Base-by-base conservation (phyloP, 2,888 invertebrate genomes). In the Abrostola tripartita region DNA sequence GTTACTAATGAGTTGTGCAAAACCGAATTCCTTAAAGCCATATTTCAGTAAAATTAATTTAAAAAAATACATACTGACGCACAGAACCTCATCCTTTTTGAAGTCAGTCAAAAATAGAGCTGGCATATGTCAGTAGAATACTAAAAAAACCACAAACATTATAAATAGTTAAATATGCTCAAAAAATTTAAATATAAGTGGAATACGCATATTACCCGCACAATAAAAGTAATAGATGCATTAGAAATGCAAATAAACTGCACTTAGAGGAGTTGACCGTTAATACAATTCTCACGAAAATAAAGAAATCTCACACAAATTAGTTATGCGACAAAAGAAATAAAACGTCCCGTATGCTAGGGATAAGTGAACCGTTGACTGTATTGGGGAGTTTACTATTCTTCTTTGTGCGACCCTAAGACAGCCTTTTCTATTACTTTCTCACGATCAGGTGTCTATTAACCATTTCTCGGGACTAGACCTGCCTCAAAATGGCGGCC, bases 361-460 rank as follows among this genome's bases (percentile, higher is more conserved):
- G 61, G 66, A 56, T 65, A 54, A 60, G 57, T 50, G 14, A 61
- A 57, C 70, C 68, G 66, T 75, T 76, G 78, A 69, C 73, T 79
- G 86, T 81, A 81, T 80, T 71, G 79, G 81, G 68, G 77, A 65
- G 52, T 78, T 66, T 65, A 74, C 73, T 76, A 78, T 76, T 71
- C 70, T 70, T 71, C 74, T 79, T 71, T 76, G 59, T 71, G 62
- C 57, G 61, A 66, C 78, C 80, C 58, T 66, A 68, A 68, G 72
- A 74, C 69, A 68, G 79, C 77, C 73, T 82, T 66, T 83, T 81
- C 82, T 83, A 79, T 72, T 76, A 71, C 75, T 82, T 79, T 90
- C 91, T 83, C 91, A 91, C 90, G 88, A 83, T 91, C 91, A 92
- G 92, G 92, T 92, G 92, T 85, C 85, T 86, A 84, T 83, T 74